Conservation (phyloP, 1,140 invertebrate species). For the Brachionus rotundiformis region DNA sequence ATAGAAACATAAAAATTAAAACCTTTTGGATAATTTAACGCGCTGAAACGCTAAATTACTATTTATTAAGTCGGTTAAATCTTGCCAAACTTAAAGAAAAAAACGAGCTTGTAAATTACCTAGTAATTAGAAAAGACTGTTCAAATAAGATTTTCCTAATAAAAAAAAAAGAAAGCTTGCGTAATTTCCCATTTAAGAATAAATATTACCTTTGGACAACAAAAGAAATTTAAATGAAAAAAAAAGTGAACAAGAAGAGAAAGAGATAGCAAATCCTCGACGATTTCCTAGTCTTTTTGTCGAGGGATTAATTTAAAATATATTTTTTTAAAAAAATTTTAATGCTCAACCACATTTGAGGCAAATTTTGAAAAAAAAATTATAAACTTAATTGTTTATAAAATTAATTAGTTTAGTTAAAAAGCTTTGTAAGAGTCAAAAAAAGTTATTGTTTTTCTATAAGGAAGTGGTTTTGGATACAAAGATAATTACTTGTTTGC, state of each 20-base stretch:
- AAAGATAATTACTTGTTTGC: neutral
- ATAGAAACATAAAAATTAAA: slow-evolving; percentile 2
- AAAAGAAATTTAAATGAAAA: neutral
- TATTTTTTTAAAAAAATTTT: slow-evolving; percentile 22
- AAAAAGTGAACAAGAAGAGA: neutral
- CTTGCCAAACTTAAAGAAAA: neutral
- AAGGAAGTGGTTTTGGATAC: neutral
- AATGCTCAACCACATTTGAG: neutral
- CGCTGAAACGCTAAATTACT: slow-evolving; percentile 2
- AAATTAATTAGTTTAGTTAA: slow-evolving; percentile 31
- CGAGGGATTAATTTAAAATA: slow-evolving; percentile 31
- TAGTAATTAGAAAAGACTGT: neutral
- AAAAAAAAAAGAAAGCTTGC: neutral
- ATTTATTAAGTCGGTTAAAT: neutral
- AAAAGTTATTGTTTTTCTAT: neutral
- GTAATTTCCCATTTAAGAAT: neutral
- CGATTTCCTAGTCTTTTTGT: slow-evolving; percentile 7
- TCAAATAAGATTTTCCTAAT: slow-evolving; percentile 14
- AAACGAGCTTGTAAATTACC: slow-evolving; percentile 4
- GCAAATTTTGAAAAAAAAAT: neutral
- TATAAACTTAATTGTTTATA: slow-evolving; percentile 33
- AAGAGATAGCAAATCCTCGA: slow-evolving; percentile 8
- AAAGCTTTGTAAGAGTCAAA: neutral
- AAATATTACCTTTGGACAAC: slow-evolving; percentile 24
- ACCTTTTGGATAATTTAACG: slow-evolving; percentile 2